Evolutionary conservation across 1,140 invertebrate species (phyloP), one percentile per base, ranked within the genome.

Genomic region (Drosophila grimshawi): DNA sequence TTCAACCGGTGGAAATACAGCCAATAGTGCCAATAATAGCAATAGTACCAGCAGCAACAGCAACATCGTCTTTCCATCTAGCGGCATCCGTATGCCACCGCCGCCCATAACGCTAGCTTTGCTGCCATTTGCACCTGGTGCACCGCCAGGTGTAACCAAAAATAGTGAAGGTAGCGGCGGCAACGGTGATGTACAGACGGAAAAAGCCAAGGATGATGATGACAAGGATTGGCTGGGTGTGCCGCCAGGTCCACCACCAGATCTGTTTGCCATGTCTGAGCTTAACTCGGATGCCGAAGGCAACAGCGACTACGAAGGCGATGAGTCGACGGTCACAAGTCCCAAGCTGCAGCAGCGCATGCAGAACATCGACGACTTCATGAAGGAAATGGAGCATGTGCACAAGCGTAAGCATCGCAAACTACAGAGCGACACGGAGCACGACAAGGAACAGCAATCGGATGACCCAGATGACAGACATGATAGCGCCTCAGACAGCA

Each of bases 321-420:
- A 75, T 37, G 85, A 81, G 11, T 37, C 27, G 0, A 49, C 62
- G 29, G 62, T 41, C 11, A 60, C 90, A 61, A 67, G 93, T 94
- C 57, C 65, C 19, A 74, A 62, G 1, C 86, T 97, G 7, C 96
- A 97, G 78, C 96, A 97, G 71, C 95, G 96, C 89, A 97, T 97
- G 96, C 97, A 98, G 93, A 97, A 98, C 89, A 96, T 97, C n/a
- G 97, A 98, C 82, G 95, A 97, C 49, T 97, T 97, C 85, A 97
- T 97, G 96, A 96, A 97, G 89, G 97, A 98, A 93, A 97, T 97
- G 95, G 96, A 97, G 93, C 95, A 96, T 48, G 96, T 96, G 0
- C 96, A 97, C 80, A 95, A 95, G 75, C 96, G 96, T 80, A 94
- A 95, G 59, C 85, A 89, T 61, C 86, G 85, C 45, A 81, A 72